Percentiles rank a stretch among this genome's conserved stretches.
These are phyloP conservation scores for Acanthoscelides obtectus DNA, from an alignment of 2,888 invertebrate genomes.

Conservation along the genomic window DNA sequence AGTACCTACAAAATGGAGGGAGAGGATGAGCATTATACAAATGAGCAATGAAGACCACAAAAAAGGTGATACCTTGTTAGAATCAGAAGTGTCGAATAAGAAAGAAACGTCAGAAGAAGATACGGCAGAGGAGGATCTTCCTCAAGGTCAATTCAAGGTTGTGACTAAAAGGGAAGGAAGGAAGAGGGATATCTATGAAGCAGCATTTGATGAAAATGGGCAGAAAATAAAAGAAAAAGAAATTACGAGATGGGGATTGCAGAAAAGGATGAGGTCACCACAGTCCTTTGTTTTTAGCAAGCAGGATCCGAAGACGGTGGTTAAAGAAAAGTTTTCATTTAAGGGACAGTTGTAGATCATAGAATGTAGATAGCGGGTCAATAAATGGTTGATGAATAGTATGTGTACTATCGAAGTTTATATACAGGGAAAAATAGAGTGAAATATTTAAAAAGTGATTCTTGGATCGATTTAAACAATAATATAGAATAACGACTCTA, in stretches of 20 bases:
- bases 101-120: not conserved
- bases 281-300: slow-evolving; percentile 2
- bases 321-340: slow-evolving; percentile 10
- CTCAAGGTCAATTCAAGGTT: not conserved
- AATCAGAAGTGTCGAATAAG: too few relatives aligned
- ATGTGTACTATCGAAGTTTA: not conserved
- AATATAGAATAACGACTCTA: too few relatives aligned
- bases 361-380: not conserved
- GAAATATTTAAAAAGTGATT: too few relatives aligned
- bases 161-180: slow-evolving; percentile 6
- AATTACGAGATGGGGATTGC: slow-evolving; percentile 12
- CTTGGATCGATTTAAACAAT: too few relatives aligned
- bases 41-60: too few relatives aligned
- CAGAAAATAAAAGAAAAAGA: slow-evolving; percentile 17
- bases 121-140: not conserved
- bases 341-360: slow-evolving; percentile 12
- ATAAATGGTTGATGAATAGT: not conserved
- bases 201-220: slow-evolving; percentile 15
- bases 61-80: too few relatives aligned
- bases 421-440: too few relatives aligned
- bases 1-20: too few relatives aligned
- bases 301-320: slow-evolving; percentile 12
- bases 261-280: not conserved
- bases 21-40: too few relatives aligned
- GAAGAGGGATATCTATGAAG: slow-evolving; percentile 12